Conservation (phyloP, 1,140 invertebrate species). For the Ceratitis capitata region DNA sequence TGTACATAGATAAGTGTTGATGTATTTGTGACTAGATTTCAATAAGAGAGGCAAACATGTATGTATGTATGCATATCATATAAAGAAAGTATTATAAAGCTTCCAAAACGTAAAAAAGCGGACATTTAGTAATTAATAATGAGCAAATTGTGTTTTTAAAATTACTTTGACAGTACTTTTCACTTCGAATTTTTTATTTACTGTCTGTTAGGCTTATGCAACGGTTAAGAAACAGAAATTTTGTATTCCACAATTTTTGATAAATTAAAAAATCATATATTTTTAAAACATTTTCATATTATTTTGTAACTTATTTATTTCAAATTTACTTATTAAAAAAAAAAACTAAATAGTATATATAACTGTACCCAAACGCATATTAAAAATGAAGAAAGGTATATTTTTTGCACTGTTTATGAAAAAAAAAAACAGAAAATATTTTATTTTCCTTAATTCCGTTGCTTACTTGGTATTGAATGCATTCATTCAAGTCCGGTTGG, state of each 20-base stretch:
- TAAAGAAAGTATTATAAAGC: not conserved
- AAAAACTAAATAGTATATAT: not conserved
- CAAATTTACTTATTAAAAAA: not conserved
- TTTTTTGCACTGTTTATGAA: not conserved
- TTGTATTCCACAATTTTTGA: no score
- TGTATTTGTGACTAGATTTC: not conserved
- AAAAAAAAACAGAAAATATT: not conserved
- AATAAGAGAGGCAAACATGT: not conserved
- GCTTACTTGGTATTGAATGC: constrained; percentile 66
- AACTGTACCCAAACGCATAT: not conserved
- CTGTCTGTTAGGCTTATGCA: no score
- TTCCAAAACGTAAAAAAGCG: not conserved
- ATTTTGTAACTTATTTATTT: no score
- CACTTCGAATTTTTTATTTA: no score
- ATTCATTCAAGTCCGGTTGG: constrained; percentile 63
- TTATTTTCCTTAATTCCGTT: not conserved
- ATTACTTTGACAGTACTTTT: not conserved
- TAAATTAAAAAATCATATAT: no score
- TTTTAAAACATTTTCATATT: no score
- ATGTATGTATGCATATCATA: not conserved
- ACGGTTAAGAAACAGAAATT: no score
- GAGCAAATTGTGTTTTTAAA: not conserved
- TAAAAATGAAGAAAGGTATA: not conserved
- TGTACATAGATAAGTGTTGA: not conserved
- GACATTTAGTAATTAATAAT: not conserved